A percentile compares a stretch with the other conserved stretches of the same genome.
Evolutionary conservation across 2,888 invertebrate species (phyloP).

Genomic region (Aleiodes leptofemur): DNA sequence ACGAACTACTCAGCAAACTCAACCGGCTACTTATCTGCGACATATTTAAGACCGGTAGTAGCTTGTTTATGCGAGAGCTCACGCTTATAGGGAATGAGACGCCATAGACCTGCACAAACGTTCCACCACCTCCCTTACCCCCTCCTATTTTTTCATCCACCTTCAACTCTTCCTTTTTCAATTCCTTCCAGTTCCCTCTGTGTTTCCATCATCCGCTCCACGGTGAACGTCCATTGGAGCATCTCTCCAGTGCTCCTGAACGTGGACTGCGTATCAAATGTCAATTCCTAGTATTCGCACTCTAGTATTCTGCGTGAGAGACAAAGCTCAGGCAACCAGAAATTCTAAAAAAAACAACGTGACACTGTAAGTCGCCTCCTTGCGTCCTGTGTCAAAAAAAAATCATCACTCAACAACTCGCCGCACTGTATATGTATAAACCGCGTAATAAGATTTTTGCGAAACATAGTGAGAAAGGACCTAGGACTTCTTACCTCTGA

Average conservation of each 20-base stretch:
- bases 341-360: constrained; percentile 25
- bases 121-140: constrained; percentile 46
- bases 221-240: constrained; percentile 41
- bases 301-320: constrained; percentile 42
- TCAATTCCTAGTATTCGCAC: constrained; percentile 63
- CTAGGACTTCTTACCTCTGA: constrained; percentile 54
- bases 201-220: constrained; percentile 36
- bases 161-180: constrained; percentile 44
- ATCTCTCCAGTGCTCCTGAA: constrained; percentile 49
- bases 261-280: constrained; percentile 68
- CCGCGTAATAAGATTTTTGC: background rate
- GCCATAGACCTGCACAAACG: constrained; percentile 24
- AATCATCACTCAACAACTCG: background rate
- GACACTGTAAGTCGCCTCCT: background rate
- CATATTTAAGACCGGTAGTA: constrained; percentile 69
- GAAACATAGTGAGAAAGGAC: background rate
- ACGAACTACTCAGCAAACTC: constrained; percentile 45
- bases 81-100: constrained; percentile 59
- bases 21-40: constrained; percentile 58
- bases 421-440: background rate
- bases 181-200: constrained; percentile 8
- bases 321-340: constrained; percentile 47
- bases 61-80: constrained; percentile 65
- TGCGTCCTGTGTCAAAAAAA: background rate
- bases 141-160: constrained; percentile 47